These are phyloP conservation scores for Prunella strophiata DNA, from an alignment of 2,797 vertebrate genomes.

Conservation along the genomic window DNA sequence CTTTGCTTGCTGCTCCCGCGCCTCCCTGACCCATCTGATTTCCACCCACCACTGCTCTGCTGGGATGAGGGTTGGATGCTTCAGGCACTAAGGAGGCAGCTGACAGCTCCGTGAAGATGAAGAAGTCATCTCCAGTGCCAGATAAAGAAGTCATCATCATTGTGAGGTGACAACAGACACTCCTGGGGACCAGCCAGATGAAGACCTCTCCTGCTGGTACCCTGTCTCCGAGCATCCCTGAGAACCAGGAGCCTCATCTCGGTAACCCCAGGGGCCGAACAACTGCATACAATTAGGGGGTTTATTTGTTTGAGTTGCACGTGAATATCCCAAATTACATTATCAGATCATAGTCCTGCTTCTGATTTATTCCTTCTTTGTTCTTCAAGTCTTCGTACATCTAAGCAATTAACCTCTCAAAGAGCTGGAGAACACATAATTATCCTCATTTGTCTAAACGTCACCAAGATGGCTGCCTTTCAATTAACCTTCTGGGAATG, in stretches of 20 bases:
- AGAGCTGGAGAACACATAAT: constrained; percentile 84
- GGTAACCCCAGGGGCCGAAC: not conserved
- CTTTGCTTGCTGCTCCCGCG: not conserved
- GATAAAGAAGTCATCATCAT: not conserved
- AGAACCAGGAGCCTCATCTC: not conserved
- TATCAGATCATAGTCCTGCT: constrained; percentile 77
- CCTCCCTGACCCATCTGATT: constrained; percentile 12
- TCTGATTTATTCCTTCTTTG: constrained; percentile 85
- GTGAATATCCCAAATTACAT: constrained; percentile 77
- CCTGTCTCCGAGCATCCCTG: accelerated
- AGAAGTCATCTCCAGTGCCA: not conserved
- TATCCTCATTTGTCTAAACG: constrained; percentile 85
- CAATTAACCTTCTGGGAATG: constrained; percentile 84
- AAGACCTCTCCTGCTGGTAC: not conserved
- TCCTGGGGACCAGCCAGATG: not conserved
- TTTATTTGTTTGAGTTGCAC: constrained; percentile 80
- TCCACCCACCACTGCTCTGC: not conserved
- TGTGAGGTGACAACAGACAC: not conserved
- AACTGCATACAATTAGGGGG: constrained; percentile 68
- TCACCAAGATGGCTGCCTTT: constrained; percentile 83
- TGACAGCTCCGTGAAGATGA: not conserved
- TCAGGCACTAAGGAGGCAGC: not conserved
- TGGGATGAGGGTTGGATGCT: not conserved
- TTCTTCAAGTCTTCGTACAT: constrained; percentile 82
- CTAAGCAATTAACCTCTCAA: constrained; percentile 87